Base-by-base conservation (phyloP, 2,113 vertebrate species). In the Brachyistius frenatus region DNA sequence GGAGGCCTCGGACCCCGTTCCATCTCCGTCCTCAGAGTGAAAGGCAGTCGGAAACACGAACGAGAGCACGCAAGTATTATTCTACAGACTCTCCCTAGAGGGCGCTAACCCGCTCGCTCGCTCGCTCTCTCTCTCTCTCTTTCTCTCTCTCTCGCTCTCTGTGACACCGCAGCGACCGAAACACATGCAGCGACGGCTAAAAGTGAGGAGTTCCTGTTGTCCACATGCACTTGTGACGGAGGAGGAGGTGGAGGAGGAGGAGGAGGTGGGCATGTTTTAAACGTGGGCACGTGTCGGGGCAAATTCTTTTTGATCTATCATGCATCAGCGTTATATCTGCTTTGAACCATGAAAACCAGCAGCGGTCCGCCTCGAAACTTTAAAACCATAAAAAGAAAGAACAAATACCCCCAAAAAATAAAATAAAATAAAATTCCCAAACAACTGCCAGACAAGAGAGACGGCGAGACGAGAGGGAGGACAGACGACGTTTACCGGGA, bases 41-140 rank as follows among this genome's bases (percentile, higher is more conserved):
- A 90, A 89, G 86, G 90, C 84, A 80, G 85, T 13, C 55, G 63
- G 79, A 71, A 70, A 85, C 73, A 46, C 33, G 62, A 35, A 77
- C 65, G 39, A 70, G 55, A 75, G 36, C 56, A 14, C 55, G 71
- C 53, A 7, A 46, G 70, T 73, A 69, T 23, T 46, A 57, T 41
- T 52, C 35, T 66, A 63, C 68, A 87, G 66, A 74, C 73, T 70
- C 64, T 74, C 72, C 23, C 46, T 53, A 35, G 46, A 75, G 76
- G 74, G 66, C n/a, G 41, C 49, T 5, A 3, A 65, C 47, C 39
- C 61, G 50, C 55, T 63, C 81, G 35, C 8, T 53, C 15, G 58
- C 60, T 57, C 23, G 23, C 23, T 23, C 23, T 23, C 1, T 23
- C 23, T 23, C 23, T 23, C 23, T 23, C 23, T 23, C n/a, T n/a